Evolutionary conservation across 2,888 invertebrate species (phyloP), one percentile per base, ranked within the genome.

Genomic region (Aethes cnicana): DNA sequence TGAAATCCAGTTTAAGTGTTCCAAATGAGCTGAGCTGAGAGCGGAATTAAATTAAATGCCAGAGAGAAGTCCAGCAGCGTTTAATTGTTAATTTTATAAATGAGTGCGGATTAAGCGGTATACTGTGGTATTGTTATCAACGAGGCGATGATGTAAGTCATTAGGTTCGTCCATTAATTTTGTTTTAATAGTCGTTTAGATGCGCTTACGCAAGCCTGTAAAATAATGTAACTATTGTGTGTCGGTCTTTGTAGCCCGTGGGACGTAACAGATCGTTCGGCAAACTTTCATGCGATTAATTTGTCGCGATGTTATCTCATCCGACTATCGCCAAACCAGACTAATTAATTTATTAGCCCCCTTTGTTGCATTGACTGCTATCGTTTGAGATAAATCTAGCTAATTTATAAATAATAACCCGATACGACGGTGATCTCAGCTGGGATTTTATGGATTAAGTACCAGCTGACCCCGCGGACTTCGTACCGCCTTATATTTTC

Each of bases 151-250:
- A 82, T 73, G 77, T 77, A 84, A 80, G 71, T 76, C 70, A 81
- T 85, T 81, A 84, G 71, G 66, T 74, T 72, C 63, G 71, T 66
- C 72, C 75, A 86, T 88, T 86, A 86, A 84, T 88, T 84, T 88
- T 82, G 85, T 78, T 77, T 81, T 84, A 81, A 85, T 79, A 72
- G 77, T 69, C 78, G 73, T 81, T 83, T 78, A 81, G 72, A 69
- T 75, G 70, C 58, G 60, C 64, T 83, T 86, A 66, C 77, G 75
- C 70, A 86, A 87, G 77, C 84, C 66, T 63, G 74, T 83, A 83
- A 83, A 84, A 87, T 86, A 86, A 85, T 79, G 77, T 66, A 64
- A 62, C 81, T 68, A 87, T 88, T 88, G 68, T 57, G 55, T 54
- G 68, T 55, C 62, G 71, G 72, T 77, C 77, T 81, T 84, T 85